Percentiles rank a stretch among this genome's conserved stretches.
These are phyloP conservation scores for Tiliacea citrago DNA, from an alignment of 2,888 invertebrate genomes.

Conservation along the genomic window DNA sequence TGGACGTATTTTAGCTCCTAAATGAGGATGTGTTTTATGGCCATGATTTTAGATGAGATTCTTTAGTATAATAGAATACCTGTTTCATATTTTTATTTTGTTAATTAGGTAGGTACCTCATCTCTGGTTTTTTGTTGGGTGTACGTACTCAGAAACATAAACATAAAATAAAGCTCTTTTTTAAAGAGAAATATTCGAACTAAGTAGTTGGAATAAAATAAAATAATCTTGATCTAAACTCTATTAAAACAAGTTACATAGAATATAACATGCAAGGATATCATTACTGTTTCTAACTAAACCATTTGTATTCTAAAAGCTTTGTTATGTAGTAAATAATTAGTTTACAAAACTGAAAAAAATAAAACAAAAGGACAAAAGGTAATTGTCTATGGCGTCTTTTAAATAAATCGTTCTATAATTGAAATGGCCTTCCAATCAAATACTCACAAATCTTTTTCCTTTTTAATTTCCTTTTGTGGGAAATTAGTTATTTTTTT, in stretches of 20 bases:
- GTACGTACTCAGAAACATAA: too few relatives aligned
- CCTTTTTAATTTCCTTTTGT: slow-evolving; percentile 7
- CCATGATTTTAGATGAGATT: background rate
- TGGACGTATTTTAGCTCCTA: background rate
- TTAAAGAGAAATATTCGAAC: too few relatives aligned
- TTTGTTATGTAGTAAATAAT: slow-evolving; percentile 1
- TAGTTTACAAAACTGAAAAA: background rate
- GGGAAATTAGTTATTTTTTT: too few relatives aligned
- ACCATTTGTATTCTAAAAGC: slow-evolving; percentile 8
- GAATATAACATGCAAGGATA: background rate
- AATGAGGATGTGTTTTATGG: background rate
- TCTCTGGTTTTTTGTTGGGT: background rate
- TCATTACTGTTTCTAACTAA: background rate
- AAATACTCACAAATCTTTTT: background rate
- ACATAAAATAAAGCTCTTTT: too few relatives aligned
- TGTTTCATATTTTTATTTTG: background rate
- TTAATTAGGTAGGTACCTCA: background rate
- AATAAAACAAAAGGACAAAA: background rate
- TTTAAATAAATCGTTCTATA: background rate
- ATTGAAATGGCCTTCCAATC: background rate
- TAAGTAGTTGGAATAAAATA: background rate
- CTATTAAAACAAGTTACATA: background rate
- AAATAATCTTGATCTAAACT: background rate
- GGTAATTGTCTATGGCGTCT: background rate
- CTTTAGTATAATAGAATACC: background rate